Percentiles rank a stretch among this genome's conserved stretches.
phyloP scores from a whole-genome alignment of 2,888 invertebrate genomes.

The Pteria penguin region DNA sequence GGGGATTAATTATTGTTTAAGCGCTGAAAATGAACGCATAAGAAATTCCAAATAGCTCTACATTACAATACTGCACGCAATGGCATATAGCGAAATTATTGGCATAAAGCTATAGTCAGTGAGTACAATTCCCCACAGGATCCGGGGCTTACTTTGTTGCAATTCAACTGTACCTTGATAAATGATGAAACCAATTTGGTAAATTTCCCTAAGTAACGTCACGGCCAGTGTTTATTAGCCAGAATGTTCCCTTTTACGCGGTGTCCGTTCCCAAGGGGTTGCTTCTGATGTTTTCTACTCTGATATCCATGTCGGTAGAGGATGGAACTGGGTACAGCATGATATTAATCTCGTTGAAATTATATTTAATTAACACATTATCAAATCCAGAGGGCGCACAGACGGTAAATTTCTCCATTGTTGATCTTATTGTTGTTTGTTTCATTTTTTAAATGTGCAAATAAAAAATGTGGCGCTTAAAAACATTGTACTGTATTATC shows the following conservation, averaged over 20 bases:
- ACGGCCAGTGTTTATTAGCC: slow-evolving; percentile 1
- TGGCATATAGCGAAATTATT: not conserved
- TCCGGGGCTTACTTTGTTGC: slow-evolving; percentile 14
- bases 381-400: too few relatives aligned
- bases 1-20: slow-evolving; percentile 35
- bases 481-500: too few relatives aligned
- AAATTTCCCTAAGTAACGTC: slow-evolving; percentile 28
- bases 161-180: not conserved
- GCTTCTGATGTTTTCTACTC: too few relatives aligned
- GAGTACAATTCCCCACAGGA: slow-evolving; percentile 4
- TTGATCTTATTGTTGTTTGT: too few relatives aligned
- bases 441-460: too few relatives aligned
- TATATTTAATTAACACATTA: too few relatives aligned
- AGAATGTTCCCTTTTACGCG: not conserved
- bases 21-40: slow-evolving; percentile 22
- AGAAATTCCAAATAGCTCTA: slow-evolving; percentile 11
- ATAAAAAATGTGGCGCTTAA: too few relatives aligned
- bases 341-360: too few relatives aligned
- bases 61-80: slow-evolving; percentile 18
- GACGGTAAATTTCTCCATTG: too few relatives aligned
- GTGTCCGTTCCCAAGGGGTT: not conserved
- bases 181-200: slow-evolving; percentile 34
- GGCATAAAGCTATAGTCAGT: slow-evolving; percentile 2
- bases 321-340: too few relatives aligned
- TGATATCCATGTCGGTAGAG: too few relatives aligned